phyloP scores from a whole-genome alignment of 30 jellyfish, hydroid and myxozoan species.

The Aurelia sp. region DNA sequence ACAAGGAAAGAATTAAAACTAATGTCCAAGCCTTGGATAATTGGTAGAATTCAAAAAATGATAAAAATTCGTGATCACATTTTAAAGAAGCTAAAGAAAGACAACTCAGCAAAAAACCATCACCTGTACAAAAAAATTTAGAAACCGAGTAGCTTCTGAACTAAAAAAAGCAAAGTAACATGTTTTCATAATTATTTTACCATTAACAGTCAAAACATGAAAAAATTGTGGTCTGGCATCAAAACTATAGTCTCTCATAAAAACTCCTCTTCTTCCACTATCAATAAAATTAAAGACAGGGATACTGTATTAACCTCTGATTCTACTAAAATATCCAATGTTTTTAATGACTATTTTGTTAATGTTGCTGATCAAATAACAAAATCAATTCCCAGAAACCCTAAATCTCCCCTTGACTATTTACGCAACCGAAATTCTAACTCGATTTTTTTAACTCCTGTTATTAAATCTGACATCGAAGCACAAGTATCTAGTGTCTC shows the following conservation, averaged over 20 bases:
- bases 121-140: no score
- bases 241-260: slow-evolving; percentile 8
- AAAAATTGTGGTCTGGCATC: slow-evolving; percentile 28
- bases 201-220: slow-evolving; percentile 19
- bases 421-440: no score
- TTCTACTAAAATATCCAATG: no score
- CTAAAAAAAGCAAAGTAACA: neutral
- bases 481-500: no score
- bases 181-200: slow-evolving; percentile 17
- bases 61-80: slow-evolving; percentile 7
- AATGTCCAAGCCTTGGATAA: slow-evolving; percentile 36
- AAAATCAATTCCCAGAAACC: neutral
- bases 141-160: no score
- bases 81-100: slow-evolving; percentile 11
- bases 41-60: slow-evolving; percentile 1
- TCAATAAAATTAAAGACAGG: no score
- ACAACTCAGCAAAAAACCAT: neutral
- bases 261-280: neutral
- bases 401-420: neutral
- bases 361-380: neutral
- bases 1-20: slow-evolving; percentile 40
- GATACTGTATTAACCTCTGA: no score
- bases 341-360: no score
- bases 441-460: no score
- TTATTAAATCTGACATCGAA: neutral